These are phyloP conservation scores for Umimayanthus chanpuru DNA, from an alignment of 92 coral and sea anemone species.

Conservation along the genomic window DNA sequence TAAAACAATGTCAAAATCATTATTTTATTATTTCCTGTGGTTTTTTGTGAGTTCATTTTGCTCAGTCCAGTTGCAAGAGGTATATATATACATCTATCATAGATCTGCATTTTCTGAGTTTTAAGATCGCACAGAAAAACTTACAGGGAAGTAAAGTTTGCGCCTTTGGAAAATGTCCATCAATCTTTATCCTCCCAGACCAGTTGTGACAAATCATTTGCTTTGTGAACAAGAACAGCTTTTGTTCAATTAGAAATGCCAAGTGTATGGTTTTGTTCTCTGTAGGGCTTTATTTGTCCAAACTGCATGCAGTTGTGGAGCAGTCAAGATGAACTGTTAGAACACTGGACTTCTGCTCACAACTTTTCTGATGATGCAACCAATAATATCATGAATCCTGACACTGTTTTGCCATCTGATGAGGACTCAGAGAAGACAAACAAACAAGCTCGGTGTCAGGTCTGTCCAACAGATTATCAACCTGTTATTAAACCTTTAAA, in stretches of 20 bases:
- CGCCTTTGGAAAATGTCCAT: too few relatives aligned
- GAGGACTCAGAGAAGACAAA: conserved; percentile 25
- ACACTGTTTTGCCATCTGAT: not conserved
- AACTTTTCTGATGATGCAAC: conserved; percentile 41
- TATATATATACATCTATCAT: too few relatives aligned
- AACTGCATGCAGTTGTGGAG: conserved; percentile 91
- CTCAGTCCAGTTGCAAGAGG: too few relatives aligned
- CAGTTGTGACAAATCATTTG: not conserved
- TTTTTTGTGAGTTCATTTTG: not conserved
- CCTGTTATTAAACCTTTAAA: too few relatives aligned
- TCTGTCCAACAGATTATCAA: not conserved
- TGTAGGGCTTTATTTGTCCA: conserved; percentile 97
- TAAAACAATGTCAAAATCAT: not conserved
- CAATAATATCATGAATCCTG: not conserved
- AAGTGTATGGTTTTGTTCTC: conserved; percentile 1
- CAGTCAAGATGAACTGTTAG: conserved; percentile 82
- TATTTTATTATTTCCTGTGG: not conserved
- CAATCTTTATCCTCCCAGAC: not conserved
- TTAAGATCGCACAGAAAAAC: too few relatives aligned
- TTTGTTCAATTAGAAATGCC: not conserved
- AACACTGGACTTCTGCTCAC: conserved; percentile 82
- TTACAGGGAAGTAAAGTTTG: too few relatives aligned
- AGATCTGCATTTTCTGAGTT: too few relatives aligned
- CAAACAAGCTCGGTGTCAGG: conserved; percentile 36
- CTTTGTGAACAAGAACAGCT: not conserved